These are phyloP conservation scores for Tenthredo mesomela DNA, from an alignment of 2,888 invertebrate species.

Conservation along the genomic window DNA sequence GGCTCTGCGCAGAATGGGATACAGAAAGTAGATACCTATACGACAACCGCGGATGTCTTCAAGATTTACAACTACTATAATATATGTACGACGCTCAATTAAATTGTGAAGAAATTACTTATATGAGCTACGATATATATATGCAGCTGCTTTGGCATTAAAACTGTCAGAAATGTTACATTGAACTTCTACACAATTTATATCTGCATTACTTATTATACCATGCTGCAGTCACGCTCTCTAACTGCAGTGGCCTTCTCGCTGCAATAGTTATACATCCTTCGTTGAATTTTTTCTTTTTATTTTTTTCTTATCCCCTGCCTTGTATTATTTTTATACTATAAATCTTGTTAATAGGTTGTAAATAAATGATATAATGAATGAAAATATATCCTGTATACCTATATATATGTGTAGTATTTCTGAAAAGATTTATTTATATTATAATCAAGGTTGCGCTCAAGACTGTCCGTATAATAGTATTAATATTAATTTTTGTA, in stretches of 20 bases:
- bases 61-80: not conserved
- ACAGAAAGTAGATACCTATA: conserved; percentile 78
- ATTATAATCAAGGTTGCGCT: not conserved
- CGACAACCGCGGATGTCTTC: not conserved
- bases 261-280: not conserved
- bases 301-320: not conserved
- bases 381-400: conserved; percentile 15
- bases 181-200: conserved; percentile 24
- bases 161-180: conserved; percentile 8
- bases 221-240: conserved; percentile 37
- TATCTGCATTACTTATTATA: not conserved
- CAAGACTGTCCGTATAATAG: not conserved
- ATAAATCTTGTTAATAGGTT: conserved; percentile 31
- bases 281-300: not conserved
- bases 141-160: not conserved
- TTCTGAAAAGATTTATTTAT: not conserved
- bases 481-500: not conserved
- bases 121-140: not conserved
- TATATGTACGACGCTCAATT: not conserved
- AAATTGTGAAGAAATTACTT: not conserved
- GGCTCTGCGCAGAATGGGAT: conserved; percentile 91
- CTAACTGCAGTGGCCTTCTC: conserved; percentile 32
- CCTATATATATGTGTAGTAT: not conserved
- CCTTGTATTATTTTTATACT: conserved; percentile 28
- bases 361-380: conserved; percentile 33